Base-by-base conservation (phyloP, 2,797 vertebrate species). In the Botia almorhae region DNA sequence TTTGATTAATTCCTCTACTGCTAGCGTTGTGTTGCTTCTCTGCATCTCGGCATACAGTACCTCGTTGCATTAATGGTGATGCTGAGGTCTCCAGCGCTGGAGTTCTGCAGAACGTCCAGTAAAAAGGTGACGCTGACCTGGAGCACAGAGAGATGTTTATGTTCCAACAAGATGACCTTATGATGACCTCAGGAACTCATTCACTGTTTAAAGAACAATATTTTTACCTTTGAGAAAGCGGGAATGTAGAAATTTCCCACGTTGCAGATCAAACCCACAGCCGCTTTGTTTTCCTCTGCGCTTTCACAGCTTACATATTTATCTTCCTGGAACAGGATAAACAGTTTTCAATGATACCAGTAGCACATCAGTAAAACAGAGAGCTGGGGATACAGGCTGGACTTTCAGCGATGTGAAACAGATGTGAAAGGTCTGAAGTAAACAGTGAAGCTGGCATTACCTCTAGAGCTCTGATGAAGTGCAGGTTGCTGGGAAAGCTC, bases 81-180 rank as follows among this genome's bases (percentile, higher is more conserved):
- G 79, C 4, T 82, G 81, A 96, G 87, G 65, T 98, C 93, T 23
- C 95, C 95, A 55, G 95, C 92, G 73, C 89, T 95, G 90, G 90
- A 95, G 89, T 96, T 93, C 0, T 95, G 96, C 81, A 92, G 97
- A 39, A 96, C 93, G 70, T 98, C 97, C 88, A 99, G 87, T 10
- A 98, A 89, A 87, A 99, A 97, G 88, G 91, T 96, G 73, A 97
- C 88, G 69, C 96, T 94, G 83, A 96, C 76, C 98, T 99, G 76
- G 84, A 71, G 84, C 69, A 90, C 87, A 80, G 86, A 33, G 17
- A 50, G 23, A 10, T n/a, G 14, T 46, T 79, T 64, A 43, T 55
- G 33, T 69, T 33, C 11, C 17, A 13, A 63, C 23, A 29, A 71
- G 39, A 69, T 10, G 23, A 26, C 23, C 23, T 26, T 26, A 33